A percentile compares a stretch with the other conserved stretches of the same genome.
These are phyloP conservation scores for Listrodromus nycthemerus DNA, from an alignment of 2,888 invertebrate genomes.

Conservation along the genomic window DNA sequence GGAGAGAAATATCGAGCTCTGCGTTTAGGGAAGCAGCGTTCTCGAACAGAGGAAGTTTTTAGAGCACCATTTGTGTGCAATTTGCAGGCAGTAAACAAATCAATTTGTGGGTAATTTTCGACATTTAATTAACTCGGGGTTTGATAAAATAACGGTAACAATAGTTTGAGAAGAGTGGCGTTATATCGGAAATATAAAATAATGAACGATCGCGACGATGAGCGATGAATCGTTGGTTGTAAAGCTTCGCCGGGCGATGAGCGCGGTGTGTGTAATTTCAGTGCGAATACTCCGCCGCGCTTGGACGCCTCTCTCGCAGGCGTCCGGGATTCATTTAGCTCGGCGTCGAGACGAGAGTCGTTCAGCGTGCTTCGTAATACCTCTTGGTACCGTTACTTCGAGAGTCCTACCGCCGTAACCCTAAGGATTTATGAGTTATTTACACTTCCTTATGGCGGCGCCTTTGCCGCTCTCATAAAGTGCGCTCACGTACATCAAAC, in stretches of 20 bases:
- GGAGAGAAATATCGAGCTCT: too few species aligned
- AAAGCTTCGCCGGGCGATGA: conserved; percentile 54
- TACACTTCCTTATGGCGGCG: conserved; percentile 62
- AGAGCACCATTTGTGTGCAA: too few species aligned
- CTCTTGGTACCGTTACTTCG: conserved; percentile 20
- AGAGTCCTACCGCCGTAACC: conserved; percentile 58
- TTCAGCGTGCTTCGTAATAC: conserved; percentile 34
- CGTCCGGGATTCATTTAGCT: conserved; percentile 56
- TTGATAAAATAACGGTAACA: too few species aligned
- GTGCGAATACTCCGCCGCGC: conserved; percentile 29
- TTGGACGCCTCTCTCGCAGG: conserved; percentile 3
- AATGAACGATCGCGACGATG: conserved; percentile 19
- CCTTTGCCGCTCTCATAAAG: conserved; percentile 54
- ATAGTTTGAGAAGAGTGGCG: background rate
- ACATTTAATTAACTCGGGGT: too few species aligned
- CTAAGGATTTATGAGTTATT: conserved; percentile 63
- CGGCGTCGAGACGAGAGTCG: conserved; percentile 47
- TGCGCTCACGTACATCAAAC: conserved; percentile 33
- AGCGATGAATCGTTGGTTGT: conserved; percentile 55
- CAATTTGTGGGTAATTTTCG: too few species aligned
- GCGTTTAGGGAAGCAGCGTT: too few species aligned
- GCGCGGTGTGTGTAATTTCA: conserved; percentile 41
- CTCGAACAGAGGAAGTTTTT: too few species aligned
- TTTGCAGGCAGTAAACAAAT: too few species aligned
- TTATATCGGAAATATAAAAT: background rate